Conservation (phyloP, 2,888 invertebrate genomes). For the Ichneumoninae sp. region DNA sequence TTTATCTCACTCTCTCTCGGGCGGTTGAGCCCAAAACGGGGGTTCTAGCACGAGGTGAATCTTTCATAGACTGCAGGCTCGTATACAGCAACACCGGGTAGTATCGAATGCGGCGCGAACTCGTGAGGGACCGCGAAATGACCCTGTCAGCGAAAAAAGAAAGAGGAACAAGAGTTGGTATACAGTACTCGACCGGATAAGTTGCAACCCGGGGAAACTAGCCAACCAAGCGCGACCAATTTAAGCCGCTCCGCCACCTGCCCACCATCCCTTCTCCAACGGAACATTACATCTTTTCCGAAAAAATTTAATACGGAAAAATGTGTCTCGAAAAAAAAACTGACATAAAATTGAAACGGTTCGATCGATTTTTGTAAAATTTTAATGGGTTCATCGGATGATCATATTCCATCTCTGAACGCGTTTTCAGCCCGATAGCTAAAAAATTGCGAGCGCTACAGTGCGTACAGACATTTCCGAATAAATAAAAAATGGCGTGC, state of each 20-base stretch:
- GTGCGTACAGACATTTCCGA: too few relatives aligned
- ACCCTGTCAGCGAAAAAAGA: slow-evolving; percentile 9
- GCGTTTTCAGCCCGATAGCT: too few relatives aligned
- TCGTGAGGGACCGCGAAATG: slow-evolving; percentile 7
- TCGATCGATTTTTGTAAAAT: too few relatives aligned
- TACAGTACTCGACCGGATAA: slow-evolving; percentile 22
- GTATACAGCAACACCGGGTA: background rate
- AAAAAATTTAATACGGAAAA: too few relatives aligned
- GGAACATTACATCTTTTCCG: background rate
- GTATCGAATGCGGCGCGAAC: background rate
- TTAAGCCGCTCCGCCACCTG: background rate
- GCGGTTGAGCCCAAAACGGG: background rate
- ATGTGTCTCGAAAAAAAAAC: too few relatives aligned
- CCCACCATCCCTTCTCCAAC: background rate
- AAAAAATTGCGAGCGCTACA: too few relatives aligned
- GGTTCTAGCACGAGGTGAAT: background rate
- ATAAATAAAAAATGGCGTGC: too few relatives aligned
- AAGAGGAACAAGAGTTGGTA: slow-evolving; percentile 11
- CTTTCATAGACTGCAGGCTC: slow-evolving; percentile 7
- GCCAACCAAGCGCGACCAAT: background rate
- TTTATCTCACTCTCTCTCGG: background rate
- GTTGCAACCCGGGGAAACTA: background rate
- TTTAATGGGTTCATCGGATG: too few relatives aligned
- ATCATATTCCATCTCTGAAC: too few relatives aligned
- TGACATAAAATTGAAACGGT: too few relatives aligned